These are phyloP conservation scores for Drosophila formosana DNA, from an alignment of 2,888 invertebrate genomes.

Conservation along the genomic window DNA sequence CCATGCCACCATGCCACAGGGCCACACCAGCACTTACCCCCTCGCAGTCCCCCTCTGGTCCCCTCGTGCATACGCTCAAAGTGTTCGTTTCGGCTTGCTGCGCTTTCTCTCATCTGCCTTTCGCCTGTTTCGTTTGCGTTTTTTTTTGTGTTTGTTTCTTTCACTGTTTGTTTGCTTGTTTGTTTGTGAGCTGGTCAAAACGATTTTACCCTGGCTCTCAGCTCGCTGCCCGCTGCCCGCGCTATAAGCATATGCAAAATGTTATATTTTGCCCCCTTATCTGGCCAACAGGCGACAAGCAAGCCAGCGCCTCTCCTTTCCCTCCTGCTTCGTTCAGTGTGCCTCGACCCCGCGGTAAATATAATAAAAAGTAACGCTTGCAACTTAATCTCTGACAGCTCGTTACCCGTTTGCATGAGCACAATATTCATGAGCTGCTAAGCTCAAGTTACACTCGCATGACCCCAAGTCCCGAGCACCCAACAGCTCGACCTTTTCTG, in stretches of 20 bases:
- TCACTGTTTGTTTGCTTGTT: constrained; percentile 57
- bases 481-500: constrained; percentile 7
- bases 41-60: background rate
- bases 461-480: constrained; percentile 18
- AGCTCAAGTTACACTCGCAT: constrained; percentile 80
- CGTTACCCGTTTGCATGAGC: constrained; percentile 81
- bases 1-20: background rate
- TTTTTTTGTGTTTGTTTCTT: constrained; percentile 39
- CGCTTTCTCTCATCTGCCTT: constrained; percentile 77
- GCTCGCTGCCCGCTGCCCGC: constrained; percentile 5
- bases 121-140: constrained; percentile 53
- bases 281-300: constrained; percentile 60
- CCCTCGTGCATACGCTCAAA: constrained; percentile 22
- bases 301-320: constrained; percentile 7
- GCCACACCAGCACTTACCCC: background rate
- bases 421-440: constrained; percentile 82
- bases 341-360: constrained; percentile 59
- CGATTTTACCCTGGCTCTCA: constrained; percentile 68
- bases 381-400: constrained; percentile 83
- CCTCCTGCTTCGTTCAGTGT: too few species aligned
- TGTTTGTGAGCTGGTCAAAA: constrained; percentile 78
- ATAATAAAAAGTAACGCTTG: constrained; percentile 81
- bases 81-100: constrained; percentile 75
- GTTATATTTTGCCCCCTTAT: constrained; percentile 75
- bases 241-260: constrained; percentile 78